Evolutionary conservation across 2,888 invertebrate genomes (phyloP).

Genomic region (Copidosoma aretas): DNA sequence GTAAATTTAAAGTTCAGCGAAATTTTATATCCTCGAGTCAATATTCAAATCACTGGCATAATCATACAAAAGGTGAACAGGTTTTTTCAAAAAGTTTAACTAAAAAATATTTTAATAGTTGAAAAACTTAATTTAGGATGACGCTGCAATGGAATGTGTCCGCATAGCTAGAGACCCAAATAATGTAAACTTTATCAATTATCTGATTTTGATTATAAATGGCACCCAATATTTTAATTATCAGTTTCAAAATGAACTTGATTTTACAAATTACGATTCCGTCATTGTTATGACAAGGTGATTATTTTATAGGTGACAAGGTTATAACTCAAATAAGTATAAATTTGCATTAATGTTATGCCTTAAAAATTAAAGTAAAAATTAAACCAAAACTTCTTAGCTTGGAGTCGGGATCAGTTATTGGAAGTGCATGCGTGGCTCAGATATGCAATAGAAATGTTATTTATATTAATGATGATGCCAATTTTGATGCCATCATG

Average conservation of each 20-base stretch:
- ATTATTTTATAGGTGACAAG: no score
- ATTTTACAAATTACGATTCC: conserved; percentile 19
- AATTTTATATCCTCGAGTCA: conserved; percentile 15
- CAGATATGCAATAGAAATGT: conserved; percentile 1
- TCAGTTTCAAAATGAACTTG: not conserved
- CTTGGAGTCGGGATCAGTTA: not conserved
- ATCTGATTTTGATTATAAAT: not conserved
- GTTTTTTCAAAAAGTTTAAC: not conserved
- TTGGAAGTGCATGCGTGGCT: conserved; percentile 13
- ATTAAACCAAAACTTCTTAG: not conserved
- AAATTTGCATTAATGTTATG: no score
- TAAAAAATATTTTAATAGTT: not conserved
- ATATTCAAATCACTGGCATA: conserved; percentile 22
- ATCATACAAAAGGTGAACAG: conserved; percentile 24
- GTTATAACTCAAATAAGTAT: no score
- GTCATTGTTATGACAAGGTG: conserved; percentile 21
- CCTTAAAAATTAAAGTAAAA: no score
- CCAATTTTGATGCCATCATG: conserved; percentile 15
- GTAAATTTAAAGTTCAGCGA: conserved; percentile 25
- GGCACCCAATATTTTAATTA: conserved; percentile 15
- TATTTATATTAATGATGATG: conserved; percentile 26
- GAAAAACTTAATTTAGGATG: conserved; percentile 19
- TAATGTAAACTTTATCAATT: not conserved
- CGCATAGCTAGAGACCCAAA: conserved; percentile 3
- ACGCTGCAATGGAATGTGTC: conserved; percentile 9